These are phyloP conservation scores for Mormyrus proboscirostris DNA, from an alignment of 2,797 vertebrate species.

Conservation along the genomic window DNA sequence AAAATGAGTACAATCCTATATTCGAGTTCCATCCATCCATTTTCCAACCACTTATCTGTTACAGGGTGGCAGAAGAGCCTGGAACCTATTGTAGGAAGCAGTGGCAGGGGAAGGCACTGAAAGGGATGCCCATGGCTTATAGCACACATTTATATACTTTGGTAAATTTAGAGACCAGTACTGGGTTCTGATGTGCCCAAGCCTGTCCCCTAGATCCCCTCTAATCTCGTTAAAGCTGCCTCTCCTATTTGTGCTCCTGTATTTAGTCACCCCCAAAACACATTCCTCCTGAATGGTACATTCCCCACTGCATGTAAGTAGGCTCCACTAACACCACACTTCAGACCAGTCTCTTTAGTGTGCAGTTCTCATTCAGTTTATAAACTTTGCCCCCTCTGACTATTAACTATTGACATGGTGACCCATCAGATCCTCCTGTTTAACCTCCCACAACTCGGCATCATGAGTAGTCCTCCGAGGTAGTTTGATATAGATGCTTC, in stretches of 20 bases:
- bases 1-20: constrained; percentile 1
- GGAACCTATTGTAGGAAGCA: neutral
- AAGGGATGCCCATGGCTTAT: neutral
- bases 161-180: neutral
- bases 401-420: neutral
- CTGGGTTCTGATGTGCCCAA: neutral
- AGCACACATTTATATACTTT: neutral
- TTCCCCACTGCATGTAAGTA: neutral
- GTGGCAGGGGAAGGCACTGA: neutral
- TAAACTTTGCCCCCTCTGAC: neutral
- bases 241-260: neutral
- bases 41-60: neutral
- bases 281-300: neutral
- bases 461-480: neutral
- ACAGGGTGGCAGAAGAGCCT: neutral
- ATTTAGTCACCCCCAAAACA: neutral
- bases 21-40: neutral
- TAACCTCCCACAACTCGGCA: neutral
- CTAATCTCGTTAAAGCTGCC: neutral
- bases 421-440: neutral
- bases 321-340: neutral
- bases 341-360: neutral
- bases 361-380: neutral
- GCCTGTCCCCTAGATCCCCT: neutral
- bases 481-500: neutral